A percentile compares a stretch with the other conserved stretches of the same genome.
These are phyloP conservation scores for Hipparchia sbordonii DNA, from an alignment of 2,888 invertebrate species.

Conservation along the genomic window DNA sequence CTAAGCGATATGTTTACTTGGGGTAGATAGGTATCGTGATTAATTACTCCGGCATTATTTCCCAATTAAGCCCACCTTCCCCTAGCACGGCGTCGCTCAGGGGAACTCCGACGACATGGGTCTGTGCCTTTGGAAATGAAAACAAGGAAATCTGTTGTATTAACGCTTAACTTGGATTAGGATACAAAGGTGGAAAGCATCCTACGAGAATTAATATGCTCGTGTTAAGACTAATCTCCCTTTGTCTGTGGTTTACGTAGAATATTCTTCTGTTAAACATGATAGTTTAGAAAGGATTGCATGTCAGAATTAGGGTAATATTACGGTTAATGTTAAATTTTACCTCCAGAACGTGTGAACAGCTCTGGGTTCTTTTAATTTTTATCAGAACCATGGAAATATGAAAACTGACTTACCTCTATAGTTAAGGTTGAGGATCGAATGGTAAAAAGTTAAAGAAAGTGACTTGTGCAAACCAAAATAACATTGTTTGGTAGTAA, in stretches of 20 bases:
- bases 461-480: too few relatives aligned
- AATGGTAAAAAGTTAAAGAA: too few relatives aligned
- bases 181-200: slow-evolving; percentile 61
- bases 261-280: slow-evolving; percentile 15
- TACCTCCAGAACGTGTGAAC: too few relatives aligned
- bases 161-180: slow-evolving; percentile 63
- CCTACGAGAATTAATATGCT: slow-evolving; percentile 33
- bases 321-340: too few relatives aligned
- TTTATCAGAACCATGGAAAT: too few relatives aligned
- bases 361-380: too few relatives aligned
- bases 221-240: slow-evolving; percentile 25
- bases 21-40: slow-evolving; percentile 59
- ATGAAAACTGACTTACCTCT: too few relatives aligned
- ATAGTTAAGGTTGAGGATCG: too few relatives aligned
- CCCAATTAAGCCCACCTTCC: slow-evolving; percentile 79
- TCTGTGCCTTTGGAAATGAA: slow-evolving; percentile 50
- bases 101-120: slow-evolving; percentile 53
- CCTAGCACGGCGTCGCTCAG: slow-evolving; percentile 62
- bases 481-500: too few relatives aligned
- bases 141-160: slow-evolving; percentile 71
- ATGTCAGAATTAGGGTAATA: too few relatives aligned
- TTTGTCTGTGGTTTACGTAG: slow-evolving; percentile 23
- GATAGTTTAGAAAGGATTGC: not conserved
- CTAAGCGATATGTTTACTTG: slow-evolving; percentile 14
- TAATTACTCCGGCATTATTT: slow-evolving; percentile 80